phyloP scores from a whole-genome alignment of 1,140 invertebrate species.

The Drosophila leontia region DNA sequence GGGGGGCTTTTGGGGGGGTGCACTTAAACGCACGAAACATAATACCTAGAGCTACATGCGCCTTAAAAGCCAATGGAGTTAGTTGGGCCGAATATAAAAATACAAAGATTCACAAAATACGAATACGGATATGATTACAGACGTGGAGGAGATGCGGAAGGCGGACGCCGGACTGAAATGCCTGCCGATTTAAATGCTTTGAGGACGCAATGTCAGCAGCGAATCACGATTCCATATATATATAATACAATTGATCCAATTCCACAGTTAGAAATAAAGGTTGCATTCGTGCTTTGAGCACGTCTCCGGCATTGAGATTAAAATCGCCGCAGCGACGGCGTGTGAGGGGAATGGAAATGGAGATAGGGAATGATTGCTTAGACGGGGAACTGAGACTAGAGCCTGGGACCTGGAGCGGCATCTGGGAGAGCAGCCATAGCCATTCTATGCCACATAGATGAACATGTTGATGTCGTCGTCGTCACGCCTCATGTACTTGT shows the following conservation, averaged over 20 bases:
- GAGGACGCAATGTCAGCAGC: constrained; percentile 48
- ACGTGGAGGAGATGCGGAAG: constrained; percentile 9
- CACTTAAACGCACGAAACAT: constrained; percentile 31
- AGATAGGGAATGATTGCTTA: constrained; percentile 38
- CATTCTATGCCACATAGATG: constrained; percentile 96
- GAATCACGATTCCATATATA: constrained; percentile 51
- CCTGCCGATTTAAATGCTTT: constrained; percentile 42
- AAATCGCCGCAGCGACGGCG: constrained; percentile 34
- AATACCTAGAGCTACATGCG: constrained; percentile 45
- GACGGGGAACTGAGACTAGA: constrained; percentile 49
- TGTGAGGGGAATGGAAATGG: constrained; percentile 33
- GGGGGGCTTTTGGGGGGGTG: neutral
- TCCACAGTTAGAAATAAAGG: constrained; percentile 35
- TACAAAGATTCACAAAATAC: constrained; percentile 39
- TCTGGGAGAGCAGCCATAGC: neutral
- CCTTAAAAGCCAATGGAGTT: constrained; percentile 20
- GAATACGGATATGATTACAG: constrained; percentile 37
- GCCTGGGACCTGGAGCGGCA: constrained; percentile 20
- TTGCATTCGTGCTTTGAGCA: constrained; percentile 52
- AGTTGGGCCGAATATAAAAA: constrained; percentile 45
- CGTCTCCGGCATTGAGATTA: constrained; percentile 45
- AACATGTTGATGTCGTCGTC: constrained; percentile 99
- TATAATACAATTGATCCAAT: constrained; percentile 59
- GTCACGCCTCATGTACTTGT: constrained; percentile 98
- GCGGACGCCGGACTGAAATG: constrained; percentile 13